These are phyloP conservation scores for Tetranychus piercei DNA, from an alignment of 2,888 invertebrate genomes.

Conservation along the genomic window DNA sequence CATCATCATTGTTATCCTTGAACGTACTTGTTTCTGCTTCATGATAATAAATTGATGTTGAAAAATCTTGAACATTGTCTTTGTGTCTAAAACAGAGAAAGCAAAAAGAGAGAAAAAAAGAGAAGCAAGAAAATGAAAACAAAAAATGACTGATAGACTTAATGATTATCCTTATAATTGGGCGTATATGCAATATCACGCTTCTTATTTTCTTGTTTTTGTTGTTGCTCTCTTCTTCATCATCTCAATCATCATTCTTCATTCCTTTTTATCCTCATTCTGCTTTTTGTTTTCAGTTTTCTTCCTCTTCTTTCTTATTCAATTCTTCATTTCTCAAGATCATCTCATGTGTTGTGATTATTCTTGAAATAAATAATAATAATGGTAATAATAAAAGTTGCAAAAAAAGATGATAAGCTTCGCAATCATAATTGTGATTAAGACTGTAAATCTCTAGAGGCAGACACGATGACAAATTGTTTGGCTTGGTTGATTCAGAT, in stretches of 20 bases:
- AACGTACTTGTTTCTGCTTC: too few relatives aligned
- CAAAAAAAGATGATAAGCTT: background rate
- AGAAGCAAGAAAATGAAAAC: background rate
- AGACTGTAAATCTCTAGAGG: background rate
- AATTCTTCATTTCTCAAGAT: background rate
- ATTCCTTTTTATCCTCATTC: too few relatives aligned
- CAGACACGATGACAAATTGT: background rate
- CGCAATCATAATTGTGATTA: background rate
- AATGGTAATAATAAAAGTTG: background rate
- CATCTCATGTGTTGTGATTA: background rate
- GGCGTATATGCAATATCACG: constrained; percentile 1
- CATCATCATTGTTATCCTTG: too few relatives aligned
- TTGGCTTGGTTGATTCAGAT: background rate
- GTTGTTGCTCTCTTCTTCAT: background rate
- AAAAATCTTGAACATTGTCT: background rate
- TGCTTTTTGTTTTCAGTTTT: background rate
- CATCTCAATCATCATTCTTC: background rate
- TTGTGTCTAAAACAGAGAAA: background rate
- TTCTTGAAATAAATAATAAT: background rate
- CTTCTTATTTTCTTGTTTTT: background rate
- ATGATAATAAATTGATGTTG: too few relatives aligned
- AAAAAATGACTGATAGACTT: background rate
- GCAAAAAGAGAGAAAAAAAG: too few relatives aligned
- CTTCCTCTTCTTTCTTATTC: background rate
- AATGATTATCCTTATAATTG: constrained; percentile 1